Evolutionary conservation across 2,113 vertebrate species (phyloP).

Genomic region (Oncorhynchus nerka): DNA sequence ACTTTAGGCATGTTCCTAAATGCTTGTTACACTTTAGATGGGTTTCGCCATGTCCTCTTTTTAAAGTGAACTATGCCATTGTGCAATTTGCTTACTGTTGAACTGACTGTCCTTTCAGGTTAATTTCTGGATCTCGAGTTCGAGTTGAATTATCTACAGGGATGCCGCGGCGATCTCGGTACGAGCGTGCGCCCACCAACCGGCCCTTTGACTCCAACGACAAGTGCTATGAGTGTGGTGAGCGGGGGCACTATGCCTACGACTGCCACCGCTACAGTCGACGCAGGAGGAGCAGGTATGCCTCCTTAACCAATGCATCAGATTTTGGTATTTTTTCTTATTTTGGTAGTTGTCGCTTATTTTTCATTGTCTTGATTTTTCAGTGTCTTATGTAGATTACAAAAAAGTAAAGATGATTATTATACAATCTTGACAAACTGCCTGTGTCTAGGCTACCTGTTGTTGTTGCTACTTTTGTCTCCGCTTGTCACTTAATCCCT

Average conservation of each 20-base stretch:
- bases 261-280: conserved; percentile 87
- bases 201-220: conserved; percentile 86
- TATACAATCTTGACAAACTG: background rate
- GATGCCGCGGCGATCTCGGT: conserved; percentile 83
- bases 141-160: conserved; percentile 85
- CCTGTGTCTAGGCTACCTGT: background rate
- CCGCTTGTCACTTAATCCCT: conserved; percentile 16
- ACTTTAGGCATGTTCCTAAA: no score
- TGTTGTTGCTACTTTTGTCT: conserved; percentile 23
- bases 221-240: conserved; percentile 87
- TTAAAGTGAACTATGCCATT: no score
- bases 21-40: no score
- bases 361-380: background rate
- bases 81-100: no score
- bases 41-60: no score
- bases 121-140: conserved; percentile 81
- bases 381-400: background rate
- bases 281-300: conserved; percentile 82
- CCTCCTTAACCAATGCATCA: background rate
- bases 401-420: background rate
- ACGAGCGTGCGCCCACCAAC: conserved; percentile 80
- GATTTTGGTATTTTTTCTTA: background rate
- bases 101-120: conserved; percentile 57
- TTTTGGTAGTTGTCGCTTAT: background rate
- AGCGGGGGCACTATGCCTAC: conserved; percentile 90